These are phyloP conservation scores for Tetraneura akinire DNA, from an alignment of 1,140 invertebrate species.

Conservation along the genomic window DNA sequence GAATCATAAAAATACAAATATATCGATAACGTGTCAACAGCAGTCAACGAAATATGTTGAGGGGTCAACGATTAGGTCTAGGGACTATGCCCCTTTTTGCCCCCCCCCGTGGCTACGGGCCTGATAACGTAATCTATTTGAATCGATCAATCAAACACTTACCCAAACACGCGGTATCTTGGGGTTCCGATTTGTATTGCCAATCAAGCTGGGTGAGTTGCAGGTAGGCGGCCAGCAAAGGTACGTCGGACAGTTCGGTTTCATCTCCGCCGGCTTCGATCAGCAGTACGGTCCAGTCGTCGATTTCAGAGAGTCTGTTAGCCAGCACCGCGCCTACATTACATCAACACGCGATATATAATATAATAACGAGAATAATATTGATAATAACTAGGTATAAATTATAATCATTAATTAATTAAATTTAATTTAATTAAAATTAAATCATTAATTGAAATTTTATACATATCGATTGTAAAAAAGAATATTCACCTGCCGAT, in stretches of 20 bases:
- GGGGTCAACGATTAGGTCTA: no score
- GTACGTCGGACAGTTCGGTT: constrained; percentile 85
- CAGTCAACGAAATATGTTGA: no score
- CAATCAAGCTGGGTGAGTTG: constrained; percentile 87
- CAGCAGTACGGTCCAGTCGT: constrained; percentile 79
- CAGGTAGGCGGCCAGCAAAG: constrained; percentile 80
- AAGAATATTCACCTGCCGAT: constrained; percentile 74
- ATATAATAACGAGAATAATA: not conserved
- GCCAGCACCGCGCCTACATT: constrained; percentile 79
- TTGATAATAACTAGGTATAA: not conserved
- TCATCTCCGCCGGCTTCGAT: constrained; percentile 91
- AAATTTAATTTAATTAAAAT: no score
- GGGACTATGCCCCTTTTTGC: no score
- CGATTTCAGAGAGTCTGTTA: constrained; percentile 77
- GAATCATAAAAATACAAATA: no score
- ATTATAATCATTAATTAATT: no score
- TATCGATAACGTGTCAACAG: no score
- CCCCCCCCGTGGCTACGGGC: no score
- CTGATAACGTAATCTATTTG: no score
- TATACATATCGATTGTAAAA: no score
- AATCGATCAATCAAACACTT: no score
- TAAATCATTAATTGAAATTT: no score
- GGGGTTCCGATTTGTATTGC: constrained; percentile 89
- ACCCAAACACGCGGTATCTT: constrained; percentile 79
- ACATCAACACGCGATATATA: not conserved